Percentiles rank a stretch among this genome's conserved stretches.
Evolutionary conservation across 1,140 invertebrate species (phyloP).

Genomic region (Brachionus rotundiformis): DNA sequence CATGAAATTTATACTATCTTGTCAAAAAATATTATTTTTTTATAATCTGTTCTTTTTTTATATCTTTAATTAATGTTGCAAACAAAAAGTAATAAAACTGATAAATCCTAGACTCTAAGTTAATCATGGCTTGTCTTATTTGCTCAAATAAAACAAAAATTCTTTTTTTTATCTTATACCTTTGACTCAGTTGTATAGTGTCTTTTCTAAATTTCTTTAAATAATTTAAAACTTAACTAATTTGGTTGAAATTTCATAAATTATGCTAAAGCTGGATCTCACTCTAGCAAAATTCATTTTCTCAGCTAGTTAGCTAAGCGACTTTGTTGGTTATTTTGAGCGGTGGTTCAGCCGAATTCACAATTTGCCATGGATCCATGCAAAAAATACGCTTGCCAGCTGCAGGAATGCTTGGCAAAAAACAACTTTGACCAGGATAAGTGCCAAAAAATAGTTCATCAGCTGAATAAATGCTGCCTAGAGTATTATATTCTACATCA

Average conservation of each 20-base stretch:
- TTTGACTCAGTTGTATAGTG: neutral
- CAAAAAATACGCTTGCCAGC: constrained; percentile 35
- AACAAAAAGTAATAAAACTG: neutral
- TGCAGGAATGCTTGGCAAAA: constrained; percentile 21
- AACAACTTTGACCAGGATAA: constrained; percentile 11
- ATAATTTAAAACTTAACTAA: neutral
- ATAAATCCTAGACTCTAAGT: neutral
- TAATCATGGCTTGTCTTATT: neutral
- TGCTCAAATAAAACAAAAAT: neutral
- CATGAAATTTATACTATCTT: neutral
- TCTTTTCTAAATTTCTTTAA: neutral
- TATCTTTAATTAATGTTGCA: neutral
- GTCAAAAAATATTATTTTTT: neutral
- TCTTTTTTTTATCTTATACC: neutral
- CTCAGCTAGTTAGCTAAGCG: neutral
- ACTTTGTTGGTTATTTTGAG: neutral
- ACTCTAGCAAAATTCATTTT: neutral
- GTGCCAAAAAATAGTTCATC: constrained; percentile 8
- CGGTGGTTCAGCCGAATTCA: neutral
- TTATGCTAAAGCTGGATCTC: neutral
- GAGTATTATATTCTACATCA: neutral
- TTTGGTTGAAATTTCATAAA: neutral
- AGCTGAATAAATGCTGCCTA: constrained; percentile 14
- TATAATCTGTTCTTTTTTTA: neutral
- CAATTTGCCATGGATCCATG: constrained; percentile 31